phyloP scores from a whole-genome alignment of 2,888 invertebrate genomes.

The Podabrus alpinus region DNA sequence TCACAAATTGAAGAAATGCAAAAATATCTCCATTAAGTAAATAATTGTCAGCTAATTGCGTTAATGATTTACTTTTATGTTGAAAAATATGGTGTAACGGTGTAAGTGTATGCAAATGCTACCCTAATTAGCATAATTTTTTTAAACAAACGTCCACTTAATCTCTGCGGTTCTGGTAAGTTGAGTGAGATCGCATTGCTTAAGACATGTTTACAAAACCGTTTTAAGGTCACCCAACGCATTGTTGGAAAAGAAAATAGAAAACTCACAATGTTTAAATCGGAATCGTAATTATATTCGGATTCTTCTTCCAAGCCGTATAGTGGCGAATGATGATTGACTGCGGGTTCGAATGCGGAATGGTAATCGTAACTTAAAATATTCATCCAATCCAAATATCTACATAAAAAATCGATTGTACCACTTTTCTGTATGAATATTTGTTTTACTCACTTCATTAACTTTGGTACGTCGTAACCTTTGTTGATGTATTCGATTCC shows the following conservation, averaged over 20 bases:
- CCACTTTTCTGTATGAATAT: neutral
- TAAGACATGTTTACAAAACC: neutral
- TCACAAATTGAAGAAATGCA: neutral
- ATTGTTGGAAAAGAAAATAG: neutral
- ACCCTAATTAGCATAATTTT: neutral
- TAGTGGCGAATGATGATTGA: conserved; percentile 89
- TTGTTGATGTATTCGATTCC: conserved; percentile 92
- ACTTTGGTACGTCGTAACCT: conserved; percentile 86
- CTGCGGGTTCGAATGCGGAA: conserved; percentile 87
- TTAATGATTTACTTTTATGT: neutral
- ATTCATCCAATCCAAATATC: conserved; percentile 91
- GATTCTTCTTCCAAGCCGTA: conserved; percentile 80
- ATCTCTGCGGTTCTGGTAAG: neutral
- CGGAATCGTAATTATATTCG: conserved; percentile 86
- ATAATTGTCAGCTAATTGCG: neutral
- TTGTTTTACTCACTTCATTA: conserved; percentile 70
- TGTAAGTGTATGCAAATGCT: neutral
- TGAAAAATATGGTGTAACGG: neutral
- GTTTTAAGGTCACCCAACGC: neutral
- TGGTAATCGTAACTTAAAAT: conserved; percentile 91
- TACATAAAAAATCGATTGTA: conserved; percentile 41
- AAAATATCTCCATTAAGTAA: neutral
- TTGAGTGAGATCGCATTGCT: neutral
- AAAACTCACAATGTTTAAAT: conserved; percentile 83
- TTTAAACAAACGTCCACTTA: neutral